Conservation (phyloP, 2,888 invertebrate species). For the Pammene fasciana region DNA sequence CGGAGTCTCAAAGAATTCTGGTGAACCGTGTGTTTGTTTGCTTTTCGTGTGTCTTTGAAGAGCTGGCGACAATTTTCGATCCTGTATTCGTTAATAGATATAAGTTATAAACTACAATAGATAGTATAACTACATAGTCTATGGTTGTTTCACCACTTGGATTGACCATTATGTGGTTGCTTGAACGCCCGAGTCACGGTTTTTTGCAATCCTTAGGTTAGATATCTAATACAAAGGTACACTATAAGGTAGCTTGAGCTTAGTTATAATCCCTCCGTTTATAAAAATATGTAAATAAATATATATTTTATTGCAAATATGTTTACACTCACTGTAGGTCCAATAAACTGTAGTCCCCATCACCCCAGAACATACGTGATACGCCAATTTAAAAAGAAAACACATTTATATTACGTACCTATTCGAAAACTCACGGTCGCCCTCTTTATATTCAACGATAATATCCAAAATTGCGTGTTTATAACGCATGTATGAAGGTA, state of each 20-base stretch:
- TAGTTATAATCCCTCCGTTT: no score
- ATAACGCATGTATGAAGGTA: slow-evolving; percentile 26
- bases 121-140: no score
- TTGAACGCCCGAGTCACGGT: no score
- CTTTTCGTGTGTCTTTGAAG: neutral
- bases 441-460: slow-evolving; percentile 11
- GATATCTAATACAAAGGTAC: no score
- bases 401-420: neutral
- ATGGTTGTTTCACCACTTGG: no score
- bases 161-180: no score
- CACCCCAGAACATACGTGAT: neutral
- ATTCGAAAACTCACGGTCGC: neutral
- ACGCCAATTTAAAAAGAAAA: neutral
- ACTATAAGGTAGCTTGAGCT: no score
- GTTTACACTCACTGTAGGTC: neutral
- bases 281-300: no score
- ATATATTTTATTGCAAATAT: neutral
- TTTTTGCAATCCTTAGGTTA: no score
- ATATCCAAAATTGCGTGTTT: slow-evolving; percentile 19
- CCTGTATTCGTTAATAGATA: neutral
- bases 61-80: neutral
- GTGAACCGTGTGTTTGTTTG: slow-evolving; percentile 1
- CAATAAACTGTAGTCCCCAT: neutral
- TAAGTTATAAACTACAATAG: neutral
- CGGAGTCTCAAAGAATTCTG: neutral